Evolutionary conservation across 2,888 invertebrate species (phyloP).

Genomic region (Podabrus alpinus): DNA sequence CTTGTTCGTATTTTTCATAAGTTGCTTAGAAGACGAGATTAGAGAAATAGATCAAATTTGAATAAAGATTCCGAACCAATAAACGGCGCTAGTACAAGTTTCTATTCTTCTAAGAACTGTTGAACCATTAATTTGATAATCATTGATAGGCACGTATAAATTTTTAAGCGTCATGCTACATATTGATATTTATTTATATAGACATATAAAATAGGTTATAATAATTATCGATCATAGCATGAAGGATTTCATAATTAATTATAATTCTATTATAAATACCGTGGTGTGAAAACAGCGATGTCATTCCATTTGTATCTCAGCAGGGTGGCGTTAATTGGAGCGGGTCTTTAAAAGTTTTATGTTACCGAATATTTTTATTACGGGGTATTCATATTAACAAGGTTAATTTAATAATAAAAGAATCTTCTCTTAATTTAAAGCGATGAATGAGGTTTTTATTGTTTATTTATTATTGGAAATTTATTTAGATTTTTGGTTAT

Average conservation of each 20-base stretch:
- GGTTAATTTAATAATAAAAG: background rate
- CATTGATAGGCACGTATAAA: background rate
- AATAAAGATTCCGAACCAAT: background rate
- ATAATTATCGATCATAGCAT: conserved; percentile 20
- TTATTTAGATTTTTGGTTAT: background rate
- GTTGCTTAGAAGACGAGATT: background rate
- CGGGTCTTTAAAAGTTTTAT: conserved; percentile 13
- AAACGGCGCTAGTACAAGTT: background rate
- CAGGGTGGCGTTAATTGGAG: conserved; percentile 34
- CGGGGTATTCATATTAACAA: background rate
- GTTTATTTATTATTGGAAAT: background rate
- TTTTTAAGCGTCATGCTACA: background rate
- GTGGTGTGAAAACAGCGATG: conserved; percentile 37
- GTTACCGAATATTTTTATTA: conserved; percentile 12
- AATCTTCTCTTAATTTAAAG: background rate
- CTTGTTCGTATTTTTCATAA: background rate
- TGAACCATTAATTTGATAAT: background rate
- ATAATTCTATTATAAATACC: conserved; percentile 38
- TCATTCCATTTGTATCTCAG: conserved; percentile 39
- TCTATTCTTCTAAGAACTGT: background rate
- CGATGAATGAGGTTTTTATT: background rate
- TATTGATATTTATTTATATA: background rate
- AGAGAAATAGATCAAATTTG: background rate
- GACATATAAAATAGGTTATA: background rate
- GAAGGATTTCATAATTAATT: conserved; percentile 26